Evolutionary conservation across 2,113 vertebrate genomes (phyloP).

Genomic region (Aldabrachelys gigantea): DNA sequence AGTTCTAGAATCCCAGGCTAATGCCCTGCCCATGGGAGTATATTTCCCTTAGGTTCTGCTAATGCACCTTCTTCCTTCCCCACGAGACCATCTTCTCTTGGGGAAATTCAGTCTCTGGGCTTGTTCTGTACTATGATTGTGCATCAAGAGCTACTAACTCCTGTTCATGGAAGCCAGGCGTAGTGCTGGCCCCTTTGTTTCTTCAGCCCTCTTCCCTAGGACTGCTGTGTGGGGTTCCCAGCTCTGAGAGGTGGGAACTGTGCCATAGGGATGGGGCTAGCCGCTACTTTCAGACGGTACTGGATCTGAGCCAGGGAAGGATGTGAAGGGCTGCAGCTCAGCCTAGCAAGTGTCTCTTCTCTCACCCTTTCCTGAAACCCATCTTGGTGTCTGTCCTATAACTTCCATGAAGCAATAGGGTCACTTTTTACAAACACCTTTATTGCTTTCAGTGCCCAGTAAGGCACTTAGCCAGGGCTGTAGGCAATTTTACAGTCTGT

Average conservation of each 20-base stretch:
- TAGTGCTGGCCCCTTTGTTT: not conserved
- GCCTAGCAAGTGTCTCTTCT: rapidly evolving
- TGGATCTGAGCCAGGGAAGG: not conserved
- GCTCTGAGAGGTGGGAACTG: not conserved
- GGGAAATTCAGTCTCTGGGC: not conserved
- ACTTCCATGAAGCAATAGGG: rapidly evolving
- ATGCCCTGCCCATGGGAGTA: not conserved
- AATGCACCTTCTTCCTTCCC: not conserved
- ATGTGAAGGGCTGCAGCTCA: rapidly evolving
- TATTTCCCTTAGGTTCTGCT: not conserved
- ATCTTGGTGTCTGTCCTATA: rapidly evolving
- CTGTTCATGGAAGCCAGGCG: not conserved
- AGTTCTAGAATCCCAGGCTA: not conserved
- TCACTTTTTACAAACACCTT: not conserved
- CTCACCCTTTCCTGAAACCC: not conserved
- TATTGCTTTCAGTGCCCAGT: rapidly evolving
- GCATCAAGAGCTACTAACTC: not conserved
- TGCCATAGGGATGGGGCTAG: not conserved
- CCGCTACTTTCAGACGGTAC: not conserved
- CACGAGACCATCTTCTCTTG: not conserved
- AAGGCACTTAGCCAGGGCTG: rapidly evolving
- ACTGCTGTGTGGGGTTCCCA: not conserved
- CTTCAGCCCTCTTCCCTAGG: not conserved
- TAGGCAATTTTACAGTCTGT: rapidly evolving
- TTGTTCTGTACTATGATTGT: not conserved